Evolutionary conservation across 2,797 vertebrate species (phyloP).

Genomic region (Toxotes lorentzi): DNA sequence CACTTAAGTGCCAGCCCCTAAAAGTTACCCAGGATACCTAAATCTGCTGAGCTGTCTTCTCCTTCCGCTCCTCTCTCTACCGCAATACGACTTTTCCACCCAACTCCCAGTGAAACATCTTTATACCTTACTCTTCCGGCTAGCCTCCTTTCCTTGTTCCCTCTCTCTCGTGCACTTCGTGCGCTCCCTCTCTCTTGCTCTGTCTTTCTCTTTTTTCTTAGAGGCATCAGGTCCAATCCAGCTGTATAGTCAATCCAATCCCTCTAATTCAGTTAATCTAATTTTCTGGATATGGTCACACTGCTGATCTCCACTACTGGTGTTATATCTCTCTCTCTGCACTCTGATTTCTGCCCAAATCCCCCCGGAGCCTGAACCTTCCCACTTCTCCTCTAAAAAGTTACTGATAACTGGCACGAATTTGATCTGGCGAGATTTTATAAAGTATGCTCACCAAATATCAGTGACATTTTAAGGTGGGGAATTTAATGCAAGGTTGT

Average conservation of each 20-base stretch:
- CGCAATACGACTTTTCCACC: conserved; percentile 76
- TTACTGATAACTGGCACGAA: conserved; percentile 41
- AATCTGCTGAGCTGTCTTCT: conserved; percentile 81
- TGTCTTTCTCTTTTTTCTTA: conserved; percentile 53
- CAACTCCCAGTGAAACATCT: conserved; percentile 71
- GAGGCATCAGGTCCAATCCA: conserved; percentile 70
- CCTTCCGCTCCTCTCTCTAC: conserved; percentile 63
- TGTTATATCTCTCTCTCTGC: conserved; percentile 46
- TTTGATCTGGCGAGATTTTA: conserved; percentile 29
- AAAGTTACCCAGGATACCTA: conserved; percentile 75
- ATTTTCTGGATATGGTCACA: conserved; percentile 75
- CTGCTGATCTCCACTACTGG: conserved; percentile 64
- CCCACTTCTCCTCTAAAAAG: conserved; percentile 33
- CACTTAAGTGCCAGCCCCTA: conserved; percentile 69
- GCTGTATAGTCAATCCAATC: conserved; percentile 76
- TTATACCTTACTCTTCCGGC: conserved; percentile 49
- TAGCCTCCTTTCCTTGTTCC: conserved; percentile 23
- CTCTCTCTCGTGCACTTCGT: background rate
- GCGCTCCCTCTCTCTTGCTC: conserved; percentile 11
- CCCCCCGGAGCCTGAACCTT: conserved; percentile 47
- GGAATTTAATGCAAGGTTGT: background rate
- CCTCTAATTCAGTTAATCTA: conserved; percentile 82
- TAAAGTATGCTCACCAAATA: background rate
- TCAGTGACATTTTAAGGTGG: background rate
- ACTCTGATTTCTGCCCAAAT: conserved; percentile 55